Percentiles rank a stretch among this genome's conserved stretches.
Evolutionary conservation across 2,797 vertebrate species (phyloP).

Genomic region (Typhlichthys eigenmanni): DNA sequence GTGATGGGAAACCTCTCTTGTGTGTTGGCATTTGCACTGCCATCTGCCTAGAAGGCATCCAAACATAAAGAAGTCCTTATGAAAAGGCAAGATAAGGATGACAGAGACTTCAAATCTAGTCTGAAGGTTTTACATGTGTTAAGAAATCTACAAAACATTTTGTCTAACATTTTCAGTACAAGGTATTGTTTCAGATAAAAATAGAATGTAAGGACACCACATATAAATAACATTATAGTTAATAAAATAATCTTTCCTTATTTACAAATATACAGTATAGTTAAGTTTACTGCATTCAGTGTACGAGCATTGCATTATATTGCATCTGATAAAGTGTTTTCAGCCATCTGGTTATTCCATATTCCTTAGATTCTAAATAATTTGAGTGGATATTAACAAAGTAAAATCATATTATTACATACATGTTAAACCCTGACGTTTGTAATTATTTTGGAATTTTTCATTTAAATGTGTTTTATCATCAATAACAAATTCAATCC

Average conservation of each 20-base stretch:
- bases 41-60: slow-evolving; percentile 31
- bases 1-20: slow-evolving; percentile 53
- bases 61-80: slow-evolving; percentile 57
- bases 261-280: neutral
- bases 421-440: too few species aligned
- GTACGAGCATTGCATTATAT: neutral
- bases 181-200: neutral
- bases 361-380: too few species aligned
- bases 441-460: neutral
- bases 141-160: neutral
- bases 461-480: neutral
- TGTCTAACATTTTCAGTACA: too few species aligned
- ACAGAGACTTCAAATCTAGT: slow-evolving; percentile 40
- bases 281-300: neutral
- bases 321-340: neutral
- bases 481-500: neutral
- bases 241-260: neutral
- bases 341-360: neutral
- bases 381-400: neutral
- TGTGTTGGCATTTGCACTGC: slow-evolving; percentile 47
- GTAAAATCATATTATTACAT: neutral
- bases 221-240: neutral
- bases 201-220: slow-evolving; percentile 22
- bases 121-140: slow-evolving; percentile 26
- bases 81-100: slow-evolving; percentile 29